These are phyloP conservation scores for Gracilinanus agilis DNA, from an alignment of 2,113 vertebrate genomes.

Conservation along the genomic window DNA sequence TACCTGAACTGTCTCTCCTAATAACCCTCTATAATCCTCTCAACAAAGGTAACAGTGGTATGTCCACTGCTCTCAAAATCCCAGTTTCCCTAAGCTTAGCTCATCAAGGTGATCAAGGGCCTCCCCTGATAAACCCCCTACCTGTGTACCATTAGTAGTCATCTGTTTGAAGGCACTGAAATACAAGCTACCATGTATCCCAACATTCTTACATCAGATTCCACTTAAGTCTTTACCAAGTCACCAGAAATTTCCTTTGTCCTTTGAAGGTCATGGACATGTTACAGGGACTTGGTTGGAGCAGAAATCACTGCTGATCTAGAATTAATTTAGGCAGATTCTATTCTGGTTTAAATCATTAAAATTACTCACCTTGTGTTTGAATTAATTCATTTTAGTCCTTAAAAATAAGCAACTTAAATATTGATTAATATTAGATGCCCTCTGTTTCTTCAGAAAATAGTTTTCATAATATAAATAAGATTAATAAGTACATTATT, in stretches of 20 bases:
- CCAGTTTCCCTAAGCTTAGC: neutral
- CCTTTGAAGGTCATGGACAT: conserved; percentile 50
- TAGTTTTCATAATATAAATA: neutral
- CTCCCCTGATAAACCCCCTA: neutral
- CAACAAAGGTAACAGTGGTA: neutral
- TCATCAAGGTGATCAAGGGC: neutral
- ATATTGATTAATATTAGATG: conserved; percentile 1
- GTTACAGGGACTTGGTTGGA: conserved; percentile 64
- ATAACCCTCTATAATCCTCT: neutral
- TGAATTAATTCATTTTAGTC: neutral
- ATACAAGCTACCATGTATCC: conserved; percentile 1
- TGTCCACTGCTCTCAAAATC: neutral
- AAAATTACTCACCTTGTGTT: conserved; percentile 64
- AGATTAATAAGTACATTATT: neutral
- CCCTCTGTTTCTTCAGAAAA: conserved; percentile 36
- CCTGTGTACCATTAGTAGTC: neutral
- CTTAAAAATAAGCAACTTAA: neutral
- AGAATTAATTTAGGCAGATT: conserved; percentile 68
- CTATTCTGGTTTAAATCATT: conserved; percentile 54
- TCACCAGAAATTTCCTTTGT: conserved; percentile 48
- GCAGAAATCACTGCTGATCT: conserved; percentile 59
- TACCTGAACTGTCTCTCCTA: neutral
- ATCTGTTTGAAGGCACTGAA: conserved; percentile 18
- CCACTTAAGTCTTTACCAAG: conserved; percentile 26
- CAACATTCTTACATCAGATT: neutral